Base-by-base conservation (phyloP, 1,140 invertebrate species). In the Lasioglossum albipes region DNA sequence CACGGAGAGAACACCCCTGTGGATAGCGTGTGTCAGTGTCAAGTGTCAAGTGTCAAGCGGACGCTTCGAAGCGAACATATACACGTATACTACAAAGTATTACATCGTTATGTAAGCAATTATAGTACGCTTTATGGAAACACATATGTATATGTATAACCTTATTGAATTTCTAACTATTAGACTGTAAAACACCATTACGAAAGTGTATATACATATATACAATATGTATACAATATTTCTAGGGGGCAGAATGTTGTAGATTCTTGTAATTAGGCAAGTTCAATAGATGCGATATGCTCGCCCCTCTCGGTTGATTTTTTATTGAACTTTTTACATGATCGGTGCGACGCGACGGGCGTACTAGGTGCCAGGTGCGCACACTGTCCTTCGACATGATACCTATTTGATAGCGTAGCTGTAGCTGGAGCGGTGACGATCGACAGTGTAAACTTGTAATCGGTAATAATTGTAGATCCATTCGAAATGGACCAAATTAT, bases 271-370 rank as follows among this genome's bases (percentile, higher is more conserved):
- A 27, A 45, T 49, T 20, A 49, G 10, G 2, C 41, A 18, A 59
- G 57, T 66, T 71, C 61, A 71, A 22, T 2, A 45, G 69, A 27
- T 61, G 49, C 9, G 13, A 57, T 20, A 59, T 0, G 65, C 64
- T 66, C n/a, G 22, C 41, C 62, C 36, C 27, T 31, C 36, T 59
- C 45, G 31, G 54, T 85, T 62, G 49, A 78, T 68, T 85, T 85
- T 85, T 73, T 85, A 85, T 76, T 75, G 0, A 74, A 84, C 42
- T 84, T 81, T 84, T 81, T 85, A 84, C 57, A 57, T 69, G 65
- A 64, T 27, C 36, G n/a, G 9, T 2, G 57, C 16, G 41, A 22
- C 65, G 12, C 16, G 41, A 31, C 65, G 12, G 36, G 16, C 49
- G 36, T 59, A 78, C n/a, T 54, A 69, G 27, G 0, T 27, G 27